Evolutionary conservation across 2,113 vertebrate species (phyloP), one percentile per base, ranked within the genome.

Genomic region (Aleadryas rufinucha): DNA sequence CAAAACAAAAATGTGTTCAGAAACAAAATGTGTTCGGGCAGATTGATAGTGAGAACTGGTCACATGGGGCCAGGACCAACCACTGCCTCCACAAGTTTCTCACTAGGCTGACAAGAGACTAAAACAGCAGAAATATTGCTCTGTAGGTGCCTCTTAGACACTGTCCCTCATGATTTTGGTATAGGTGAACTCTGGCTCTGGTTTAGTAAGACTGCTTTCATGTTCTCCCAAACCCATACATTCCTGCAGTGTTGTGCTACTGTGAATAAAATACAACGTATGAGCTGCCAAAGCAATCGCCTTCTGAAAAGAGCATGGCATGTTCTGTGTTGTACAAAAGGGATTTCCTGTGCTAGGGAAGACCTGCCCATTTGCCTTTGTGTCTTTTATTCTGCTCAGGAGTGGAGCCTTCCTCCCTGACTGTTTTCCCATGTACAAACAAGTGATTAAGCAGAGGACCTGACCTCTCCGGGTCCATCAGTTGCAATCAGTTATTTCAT

Each of bases 311-410:
- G 39, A 68, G 31, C 0, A 0, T 21, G 20, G 47, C 64, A 63
- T 1, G 2, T 68, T 78, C 63, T 4, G 4, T 63, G 14, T 16
- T 84, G 68, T 35, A 50, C 61, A 49, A 41, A 92, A 87, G 45
- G 44, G 16, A 33, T 95, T 95, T 96, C 91, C 94, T 94, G 91
- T 75, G 65, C 41, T 2, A 20, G 35, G 42, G 71, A 89, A 72
- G 76, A 87, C 64, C 80, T 88, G 65, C 89, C 94, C 10, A 2
- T 45, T 80, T 66, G 75, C 86, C 45, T 97, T 86, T 75, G 91
- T 91, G 60, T 39, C 39, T 81, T 71, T 85, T 47, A 33, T 35
- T 52, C 74, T 16, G 5, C 69, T 81, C 42, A 71, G 52, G 77
- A 87, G 72, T 9, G 15, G 30, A 86, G 74, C 87, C 47, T 96